Evolutionary conservation across 1,140 invertebrate species (phyloP).

Genomic region (Homalodisca vitripennis): DNA sequence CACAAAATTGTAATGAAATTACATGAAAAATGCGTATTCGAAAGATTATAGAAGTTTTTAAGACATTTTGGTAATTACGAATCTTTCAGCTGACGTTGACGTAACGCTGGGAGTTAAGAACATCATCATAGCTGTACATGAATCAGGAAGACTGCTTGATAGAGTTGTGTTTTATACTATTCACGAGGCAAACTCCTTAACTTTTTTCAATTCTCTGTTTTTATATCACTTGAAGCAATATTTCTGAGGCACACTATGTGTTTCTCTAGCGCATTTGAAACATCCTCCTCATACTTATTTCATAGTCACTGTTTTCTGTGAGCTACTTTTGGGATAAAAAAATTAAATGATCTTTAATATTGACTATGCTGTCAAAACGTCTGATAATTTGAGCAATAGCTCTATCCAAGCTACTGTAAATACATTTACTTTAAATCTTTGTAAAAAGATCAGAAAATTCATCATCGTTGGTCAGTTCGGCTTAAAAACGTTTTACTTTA

Average conservation of each 20-base stretch:
- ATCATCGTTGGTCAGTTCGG: neutral
- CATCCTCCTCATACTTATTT: neutral
- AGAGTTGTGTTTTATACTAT: slow-evolving; percentile 9
- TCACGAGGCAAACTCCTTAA: neutral
- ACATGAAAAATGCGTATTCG: neutral
- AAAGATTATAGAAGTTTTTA: neutral
- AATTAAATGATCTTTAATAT: neutral
- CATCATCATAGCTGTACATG: slow-evolving; percentile 20
- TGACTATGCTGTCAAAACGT: neutral
- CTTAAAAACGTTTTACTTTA: neutral
- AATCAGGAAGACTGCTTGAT: neutral
- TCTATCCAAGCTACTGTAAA: neutral
- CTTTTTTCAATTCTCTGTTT: neutral
- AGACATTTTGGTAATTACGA: no score
- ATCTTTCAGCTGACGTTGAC: neutral
- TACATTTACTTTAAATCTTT: neutral
- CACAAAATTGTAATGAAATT: neutral
- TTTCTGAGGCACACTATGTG: neutral
- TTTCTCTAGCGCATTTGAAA: neutral
- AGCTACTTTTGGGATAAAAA: neutral
- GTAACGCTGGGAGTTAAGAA: slow-evolving; percentile 28
- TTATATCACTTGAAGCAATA: neutral
- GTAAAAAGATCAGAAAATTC: neutral
- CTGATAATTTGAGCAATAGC: neutral
- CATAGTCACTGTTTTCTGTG: neutral